These are phyloP conservation scores for Drosophila bipectinata DNA, from an alignment of 1,140 invertebrate species.

Conservation along the genomic window DNA sequence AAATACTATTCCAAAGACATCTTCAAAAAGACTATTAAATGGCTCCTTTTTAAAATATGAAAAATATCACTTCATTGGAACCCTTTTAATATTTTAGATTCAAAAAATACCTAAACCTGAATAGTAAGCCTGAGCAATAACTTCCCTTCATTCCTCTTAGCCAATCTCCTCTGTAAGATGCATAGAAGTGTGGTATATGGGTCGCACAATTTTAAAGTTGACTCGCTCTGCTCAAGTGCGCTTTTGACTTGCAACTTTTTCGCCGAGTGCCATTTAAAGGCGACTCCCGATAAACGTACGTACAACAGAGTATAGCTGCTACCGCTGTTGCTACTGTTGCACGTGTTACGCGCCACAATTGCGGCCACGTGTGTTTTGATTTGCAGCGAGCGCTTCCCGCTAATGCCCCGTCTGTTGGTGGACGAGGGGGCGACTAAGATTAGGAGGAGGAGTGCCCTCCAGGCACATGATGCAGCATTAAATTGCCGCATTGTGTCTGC, in stretches of 20 bases:
- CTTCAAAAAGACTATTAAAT: too few species aligned
- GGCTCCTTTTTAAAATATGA: too few species aligned
- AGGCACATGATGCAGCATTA: slow-evolving; percentile 84
- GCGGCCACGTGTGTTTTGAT: slow-evolving; percentile 84
- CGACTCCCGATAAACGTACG: background rate
- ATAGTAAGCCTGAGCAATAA: background rate
- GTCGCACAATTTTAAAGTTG: slow-evolving; percentile 64
- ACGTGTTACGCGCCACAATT: slow-evolving; percentile 82
- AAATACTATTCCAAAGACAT: too few species aligned
- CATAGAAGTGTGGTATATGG: slow-evolving; percentile 41
- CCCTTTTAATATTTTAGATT: too few species aligned
- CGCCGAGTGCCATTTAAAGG: slow-evolving; percentile 54
- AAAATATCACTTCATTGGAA: too few species aligned
- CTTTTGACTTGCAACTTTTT: slow-evolving; percentile 74
- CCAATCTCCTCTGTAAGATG: slow-evolving; percentile 12
- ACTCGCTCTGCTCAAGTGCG: slow-evolving; percentile 70
- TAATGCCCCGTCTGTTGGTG: slow-evolving; percentile 52
- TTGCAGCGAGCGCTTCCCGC: slow-evolving; percentile 76
- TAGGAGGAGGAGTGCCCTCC: slow-evolving; percentile 51
- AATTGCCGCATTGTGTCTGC: slow-evolving; percentile 83
- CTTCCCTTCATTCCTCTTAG: background rate
- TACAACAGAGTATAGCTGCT: background rate
- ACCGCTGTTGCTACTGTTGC: slow-evolving; percentile 52
- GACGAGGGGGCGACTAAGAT: slow-evolving; percentile 24
- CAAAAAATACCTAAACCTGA: too few species aligned